Conservation (phyloP, 37 sponge, comb jelly and placozoan species). For the Bolinopsis microptera region DNA sequence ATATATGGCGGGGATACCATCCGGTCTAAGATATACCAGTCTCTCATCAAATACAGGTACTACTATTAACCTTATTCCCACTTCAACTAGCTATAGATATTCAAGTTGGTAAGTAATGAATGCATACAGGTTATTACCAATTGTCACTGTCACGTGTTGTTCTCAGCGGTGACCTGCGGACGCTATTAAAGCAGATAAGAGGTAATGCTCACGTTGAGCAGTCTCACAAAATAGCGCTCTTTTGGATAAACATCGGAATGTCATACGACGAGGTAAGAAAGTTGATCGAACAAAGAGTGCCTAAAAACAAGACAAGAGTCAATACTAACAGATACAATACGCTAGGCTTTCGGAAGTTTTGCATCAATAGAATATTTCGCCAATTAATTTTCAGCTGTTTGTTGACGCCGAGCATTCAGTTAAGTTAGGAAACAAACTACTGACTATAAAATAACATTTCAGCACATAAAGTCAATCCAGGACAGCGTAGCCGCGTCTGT, state of each 20-base stretch:
- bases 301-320: too few relatives aligned
- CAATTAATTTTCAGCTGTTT: too few relatives aligned
- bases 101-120: too few relatives aligned
- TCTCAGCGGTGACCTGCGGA: not conserved
- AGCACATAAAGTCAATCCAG: constrained; percentile 28
- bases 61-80: not conserved
- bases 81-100: too few relatives aligned
- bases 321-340: too few relatives aligned
- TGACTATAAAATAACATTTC: too few relatives aligned
- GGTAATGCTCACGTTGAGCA: constrained; percentile 37
- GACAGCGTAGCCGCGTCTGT: not conserved
- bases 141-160: too few relatives aligned
- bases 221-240: constrained; percentile 21
- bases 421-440: too few relatives aligned
- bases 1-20: constrained; percentile 2
- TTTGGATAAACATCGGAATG: constrained; percentile 23
- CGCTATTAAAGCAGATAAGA: constrained; percentile 13
- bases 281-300: not conserved
- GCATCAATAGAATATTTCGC: too few relatives aligned
- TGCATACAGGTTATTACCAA: too few relatives aligned
- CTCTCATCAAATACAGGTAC: not conserved
- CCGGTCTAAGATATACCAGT: constrained; percentile 12
- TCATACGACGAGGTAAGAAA: not conserved
- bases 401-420: too few relatives aligned
- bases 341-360: too few relatives aligned